These are phyloP conservation scores for Lasiurus cinereus DNA, from an alignment of 2,113 vertebrate genomes.

Conservation along the genomic window DNA sequence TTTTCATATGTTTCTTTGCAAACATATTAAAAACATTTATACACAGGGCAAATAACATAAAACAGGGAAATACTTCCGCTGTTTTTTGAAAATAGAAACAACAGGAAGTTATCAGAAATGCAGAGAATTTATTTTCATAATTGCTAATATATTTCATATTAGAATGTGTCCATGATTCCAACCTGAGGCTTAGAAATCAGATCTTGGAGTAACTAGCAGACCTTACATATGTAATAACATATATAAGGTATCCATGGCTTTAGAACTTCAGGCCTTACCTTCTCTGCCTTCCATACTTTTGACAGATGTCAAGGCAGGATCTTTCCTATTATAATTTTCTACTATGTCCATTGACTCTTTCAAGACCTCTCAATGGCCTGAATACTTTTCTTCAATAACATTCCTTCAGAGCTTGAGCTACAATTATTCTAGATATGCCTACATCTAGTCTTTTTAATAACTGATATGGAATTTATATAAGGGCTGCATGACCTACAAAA, in stretches of 20 bases:
- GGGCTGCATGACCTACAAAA: neutral
- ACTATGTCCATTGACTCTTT: neutral
- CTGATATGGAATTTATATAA: neutral
- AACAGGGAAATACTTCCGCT: neutral
- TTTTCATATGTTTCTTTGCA: neutral
- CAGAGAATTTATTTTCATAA: neutral
- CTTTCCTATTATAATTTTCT: neutral
- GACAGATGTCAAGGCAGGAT: neutral
- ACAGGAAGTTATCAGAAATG: neutral
- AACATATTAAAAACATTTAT: neutral
- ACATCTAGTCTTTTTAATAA: neutral
- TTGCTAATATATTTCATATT: neutral
- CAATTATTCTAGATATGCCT: neutral
- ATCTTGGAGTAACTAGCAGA: neutral
- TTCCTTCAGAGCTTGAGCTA: neutral
- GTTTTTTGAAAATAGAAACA: conserved; percentile 32
- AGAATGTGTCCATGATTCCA: neutral
- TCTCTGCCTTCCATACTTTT: neutral
- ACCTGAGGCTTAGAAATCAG: neutral
- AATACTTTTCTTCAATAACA: neutral
- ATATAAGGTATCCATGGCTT: neutral
- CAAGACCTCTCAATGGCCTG: neutral
- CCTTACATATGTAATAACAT: neutral
- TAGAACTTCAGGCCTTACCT: neutral
- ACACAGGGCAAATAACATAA: neutral